Percentiles rank a stretch among this genome's conserved stretches.
These are phyloP conservation scores for Actinemys pallida DNA, from an alignment of 2,113 vertebrate genomes.

Conservation along the genomic window DNA sequence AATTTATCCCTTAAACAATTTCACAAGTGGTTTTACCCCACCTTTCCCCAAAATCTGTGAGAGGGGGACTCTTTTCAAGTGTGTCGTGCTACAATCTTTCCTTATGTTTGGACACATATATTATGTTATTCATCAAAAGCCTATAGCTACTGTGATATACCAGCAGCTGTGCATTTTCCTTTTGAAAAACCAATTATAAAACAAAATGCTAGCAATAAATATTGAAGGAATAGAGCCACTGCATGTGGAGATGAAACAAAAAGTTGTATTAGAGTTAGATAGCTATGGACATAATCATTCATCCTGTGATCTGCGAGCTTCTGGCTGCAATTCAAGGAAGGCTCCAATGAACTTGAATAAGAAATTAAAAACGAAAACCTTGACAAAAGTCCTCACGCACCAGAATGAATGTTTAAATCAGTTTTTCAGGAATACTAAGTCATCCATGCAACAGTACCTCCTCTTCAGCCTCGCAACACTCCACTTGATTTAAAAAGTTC, in stretches of 20 bases:
- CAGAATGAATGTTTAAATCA: not conserved
- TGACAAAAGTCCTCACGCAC: not conserved
- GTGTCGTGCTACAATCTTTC: not conserved
- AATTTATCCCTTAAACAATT: not conserved
- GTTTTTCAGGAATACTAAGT: not conserved
- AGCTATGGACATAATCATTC: not conserved
- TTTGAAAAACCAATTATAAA: not conserved
- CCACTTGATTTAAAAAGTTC: not conserved
- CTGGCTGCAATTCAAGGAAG: not conserved
- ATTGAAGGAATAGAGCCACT: not conserved
- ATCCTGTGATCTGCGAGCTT: not conserved
- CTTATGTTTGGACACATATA: not conserved
- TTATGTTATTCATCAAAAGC: not conserved
- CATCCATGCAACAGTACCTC: not conserved
- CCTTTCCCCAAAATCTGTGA: not conserved
- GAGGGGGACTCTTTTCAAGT: not conserved
- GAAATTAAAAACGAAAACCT: not conserved
- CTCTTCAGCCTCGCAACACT: not conserved
- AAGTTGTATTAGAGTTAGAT: not conserved
- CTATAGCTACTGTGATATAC: no score
- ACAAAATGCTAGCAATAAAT: not conserved
- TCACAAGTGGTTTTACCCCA: not conserved
- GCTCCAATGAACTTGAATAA: not conserved
- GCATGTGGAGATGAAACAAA: not conserved
- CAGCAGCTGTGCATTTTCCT: not conserved